Base-by-base conservation (phyloP, 2,888 invertebrate species). In the Leucophenga maculata region DNA sequence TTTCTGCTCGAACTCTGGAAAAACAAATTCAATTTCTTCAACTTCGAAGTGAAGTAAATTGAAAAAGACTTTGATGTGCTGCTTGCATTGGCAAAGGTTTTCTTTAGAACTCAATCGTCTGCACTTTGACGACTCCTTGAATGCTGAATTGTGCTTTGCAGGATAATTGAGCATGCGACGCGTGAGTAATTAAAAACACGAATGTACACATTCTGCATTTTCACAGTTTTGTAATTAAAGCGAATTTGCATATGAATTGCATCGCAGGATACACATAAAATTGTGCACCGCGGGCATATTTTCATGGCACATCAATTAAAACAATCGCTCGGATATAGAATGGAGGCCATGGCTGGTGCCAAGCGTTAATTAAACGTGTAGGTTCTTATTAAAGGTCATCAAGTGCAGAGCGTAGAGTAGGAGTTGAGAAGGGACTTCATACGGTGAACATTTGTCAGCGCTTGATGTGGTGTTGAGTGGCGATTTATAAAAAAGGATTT, bases 151-250 rank as follows among this genome's bases (percentile, higher is more conserved):
- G 16, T 20, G 14, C 16, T 14, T 39, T 39, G 39, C 11, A 11
- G 39, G 39, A 39, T 39, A 39, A 39, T 39, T 39, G 39, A 39
- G 39, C 39, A 11, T 39, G 84, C 82, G 84, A 79, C 75, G 82
- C 78, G 80, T 75, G 67, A 11, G 72, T 82, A 81, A 81, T 81
- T 81, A 81, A 82, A 80, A 71, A 83, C 80, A 81, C 84, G 80
- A 80, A 80, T 64, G 9, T 11, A 18, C 62, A 39, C 54, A 14
- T 46, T 39, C 44, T 70, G 67, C 72, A 76, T 78, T 78, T 85
- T 84, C 85, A 82, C 84, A 85, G 86, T 85, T 85, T 86, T 83
- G 86, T 86, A 85, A 85, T 86, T 86, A 86, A 84, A 82, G 39
- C 8, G 11, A 79, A 85, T 85, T 85, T 86, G 84, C 85, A 85